Conservation (phyloP, 2,888 invertebrate species). For the Horisme vitalbata region DNA sequence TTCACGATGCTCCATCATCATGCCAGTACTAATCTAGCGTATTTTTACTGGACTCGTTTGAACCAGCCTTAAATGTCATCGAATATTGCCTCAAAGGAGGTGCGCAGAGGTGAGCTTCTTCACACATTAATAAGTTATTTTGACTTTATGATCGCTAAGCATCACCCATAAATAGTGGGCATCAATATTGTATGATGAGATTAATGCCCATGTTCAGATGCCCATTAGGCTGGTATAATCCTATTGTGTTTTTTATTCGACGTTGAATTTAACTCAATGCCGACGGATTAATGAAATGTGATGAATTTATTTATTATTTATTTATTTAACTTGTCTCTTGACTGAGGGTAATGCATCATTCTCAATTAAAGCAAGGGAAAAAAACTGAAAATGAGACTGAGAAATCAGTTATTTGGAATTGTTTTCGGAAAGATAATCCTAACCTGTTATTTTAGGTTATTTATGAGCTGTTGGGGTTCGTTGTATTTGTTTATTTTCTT, state of each 20-base stretch:
- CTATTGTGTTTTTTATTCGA: slow-evolving; percentile 74
- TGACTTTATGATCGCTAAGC: slow-evolving; percentile 73
- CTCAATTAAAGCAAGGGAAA: slow-evolving; percentile 14
- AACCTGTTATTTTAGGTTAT: too few species aligned
- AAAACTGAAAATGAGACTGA: too few species aligned
- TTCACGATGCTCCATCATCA: too few species aligned
- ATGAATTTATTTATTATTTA: slow-evolving; percentile 61
- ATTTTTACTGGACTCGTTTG: not conserved
- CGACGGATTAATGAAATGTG: slow-evolving; percentile 68
- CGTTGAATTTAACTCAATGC: slow-evolving; percentile 60
- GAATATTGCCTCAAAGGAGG: slow-evolving; percentile 42
- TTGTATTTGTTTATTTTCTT: too few species aligned
- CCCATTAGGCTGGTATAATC: slow-evolving; percentile 78
- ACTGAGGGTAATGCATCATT: slow-evolving; percentile 20
- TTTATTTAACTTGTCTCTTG: slow-evolving; percentile 42
- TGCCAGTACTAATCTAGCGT: too few species aligned
- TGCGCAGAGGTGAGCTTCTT: slow-evolving; percentile 69
- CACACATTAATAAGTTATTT: slow-evolving; percentile 80
- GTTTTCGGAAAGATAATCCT: too few species aligned
- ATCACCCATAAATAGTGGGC: slow-evolving; percentile 73
- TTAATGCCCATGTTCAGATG: slow-evolving; percentile 80
- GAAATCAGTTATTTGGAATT: too few species aligned
- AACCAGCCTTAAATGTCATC: slow-evolving; percentile 59
- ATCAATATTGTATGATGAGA: slow-evolving; percentile 81
- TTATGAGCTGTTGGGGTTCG: too few species aligned